Evolutionary conservation across 2,888 invertebrate species (phyloP).

Genomic region (Helicoverpa assulta): DNA sequence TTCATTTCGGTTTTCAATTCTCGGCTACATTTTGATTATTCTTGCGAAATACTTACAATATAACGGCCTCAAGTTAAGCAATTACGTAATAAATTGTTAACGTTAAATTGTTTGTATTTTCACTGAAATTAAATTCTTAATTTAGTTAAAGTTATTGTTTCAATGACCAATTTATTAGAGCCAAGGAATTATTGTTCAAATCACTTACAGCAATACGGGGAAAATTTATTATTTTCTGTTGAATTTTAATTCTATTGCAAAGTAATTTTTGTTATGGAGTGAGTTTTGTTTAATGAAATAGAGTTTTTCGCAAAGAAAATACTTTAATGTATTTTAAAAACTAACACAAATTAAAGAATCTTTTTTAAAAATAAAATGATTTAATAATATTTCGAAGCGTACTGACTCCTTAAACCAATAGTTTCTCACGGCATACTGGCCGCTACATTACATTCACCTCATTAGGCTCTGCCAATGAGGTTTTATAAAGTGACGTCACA

Average conservation of each 20-base stretch:
- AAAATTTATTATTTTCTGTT: background rate
- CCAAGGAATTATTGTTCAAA: slow-evolving; percentile 29
- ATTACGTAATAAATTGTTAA: slow-evolving; percentile 51
- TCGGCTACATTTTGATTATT: slow-evolving; percentile 25
- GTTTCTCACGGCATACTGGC: slow-evolving; percentile 18
- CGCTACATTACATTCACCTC: slow-evolving; percentile 34
- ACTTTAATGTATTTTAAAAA: too few relatives aligned
- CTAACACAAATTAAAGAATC: too few relatives aligned
- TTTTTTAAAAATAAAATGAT: background rate
- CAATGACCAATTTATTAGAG: slow-evolving; percentile 27
- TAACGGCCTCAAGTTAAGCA: slow-evolving; percentile 33
- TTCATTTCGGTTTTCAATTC: slow-evolving; percentile 2
- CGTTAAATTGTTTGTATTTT: slow-evolving; percentile 30
- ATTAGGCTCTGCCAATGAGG: slow-evolving; percentile 32
- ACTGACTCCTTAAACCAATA: slow-evolving; percentile 15
- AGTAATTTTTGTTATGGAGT: background rate
- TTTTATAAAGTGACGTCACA: slow-evolving; percentile 18
- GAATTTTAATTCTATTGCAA: background rate
- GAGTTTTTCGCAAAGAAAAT: too few relatives aligned
- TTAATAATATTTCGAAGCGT: background rate
- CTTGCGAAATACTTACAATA: slow-evolving; percentile 18
- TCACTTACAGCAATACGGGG: background rate
- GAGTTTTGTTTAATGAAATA: too few relatives aligned
- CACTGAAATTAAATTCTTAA: slow-evolving; percentile 38
- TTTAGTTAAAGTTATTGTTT: slow-evolving; percentile 40